phyloP scores from a whole-genome alignment of 2,888 invertebrate species.

The Pomacea canaliculata region DNA sequence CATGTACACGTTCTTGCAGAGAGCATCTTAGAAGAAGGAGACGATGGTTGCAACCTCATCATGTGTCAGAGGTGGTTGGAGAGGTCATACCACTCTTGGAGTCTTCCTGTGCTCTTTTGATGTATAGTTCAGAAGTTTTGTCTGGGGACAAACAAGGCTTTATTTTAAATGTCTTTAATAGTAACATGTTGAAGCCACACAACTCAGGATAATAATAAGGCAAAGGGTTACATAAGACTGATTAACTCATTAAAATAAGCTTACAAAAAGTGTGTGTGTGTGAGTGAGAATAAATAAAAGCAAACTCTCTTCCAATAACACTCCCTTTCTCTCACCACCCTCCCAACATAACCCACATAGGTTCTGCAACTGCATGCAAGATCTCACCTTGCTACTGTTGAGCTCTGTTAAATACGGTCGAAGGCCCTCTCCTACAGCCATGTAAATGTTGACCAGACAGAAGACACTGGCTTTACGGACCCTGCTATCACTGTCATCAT shows the following conservation, averaged over 20 bases:
- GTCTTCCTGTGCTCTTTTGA: constrained; percentile 74
- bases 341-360: no score
- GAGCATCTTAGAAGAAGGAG: background rate
- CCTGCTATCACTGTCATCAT: constrained; percentile 91
- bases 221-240: no score
- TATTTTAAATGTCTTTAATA: no score
- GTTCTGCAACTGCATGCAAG: no score
- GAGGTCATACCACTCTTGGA: constrained; percentile 41
- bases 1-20: no score
- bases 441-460: constrained; percentile 95
- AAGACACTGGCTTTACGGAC: constrained; percentile 97
- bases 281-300: no score
- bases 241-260: no score
- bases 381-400: constrained; percentile 85
- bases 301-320: no score
- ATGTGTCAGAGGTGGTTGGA: constrained; percentile 45
- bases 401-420: constrained; percentile 83
- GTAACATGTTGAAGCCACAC: no score
- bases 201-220: no score
- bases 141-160: constrained; percentile 56
- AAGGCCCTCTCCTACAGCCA: constrained; percentile 86
- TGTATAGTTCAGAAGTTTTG: constrained; percentile 85
- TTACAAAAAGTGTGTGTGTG: no score
- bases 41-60: constrained; percentile 4
- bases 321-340: no score